Base-by-base conservation (phyloP, 1,140 invertebrate genomes). In the Cylas formicarius region DNA sequence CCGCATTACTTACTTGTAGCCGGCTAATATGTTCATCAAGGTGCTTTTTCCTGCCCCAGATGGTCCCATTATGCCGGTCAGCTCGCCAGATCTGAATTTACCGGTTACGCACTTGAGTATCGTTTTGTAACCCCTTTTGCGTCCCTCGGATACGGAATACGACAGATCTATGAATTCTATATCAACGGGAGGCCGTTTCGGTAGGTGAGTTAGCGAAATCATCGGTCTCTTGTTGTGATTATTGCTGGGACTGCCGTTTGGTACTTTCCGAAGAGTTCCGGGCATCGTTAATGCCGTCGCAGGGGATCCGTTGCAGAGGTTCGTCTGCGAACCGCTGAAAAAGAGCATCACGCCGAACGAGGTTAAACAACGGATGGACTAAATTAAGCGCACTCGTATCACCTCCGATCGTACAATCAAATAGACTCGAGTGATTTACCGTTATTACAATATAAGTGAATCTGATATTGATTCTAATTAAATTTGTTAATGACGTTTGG, bases 61-160 rank as follows among this genome's bases (percentile, higher is more conserved):
- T 11, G 90, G 90, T 6, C 90, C 90, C 90, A 94, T 94, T 54
- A 95, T 93, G 41, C 89, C 90, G 10, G 89, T 92, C 45, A 94
- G 71, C 61, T 93, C 84, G 17, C 89, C 84, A 11, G 86, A 88
- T 17, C 80, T 76, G 43, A 91, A 73, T 47, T 79, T 73, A n/a
- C 88, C 89, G 47, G 83, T 88, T 33, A 90, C 83, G 14, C 78
- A 81, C 67, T 90, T 87, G 24, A 92, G 70, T 51, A 90, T 90
- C n/a, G 75, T 81, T 69, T 90, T 90, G 53, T 54, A 54, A 0
- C 52, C 52, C 24, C 48, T 46, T 21, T 44, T 38, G 17, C 47
- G 34, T 3, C 48, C 52, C 34, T 54, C 52, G 4, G 47, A 50
- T 11, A 53, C 51, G 6, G 51, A 54, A 21, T 54, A 54, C 37